phyloP scores from a whole-genome alignment of 1,140 invertebrate genomes.

The Mercenaria mercenaria region DNA sequence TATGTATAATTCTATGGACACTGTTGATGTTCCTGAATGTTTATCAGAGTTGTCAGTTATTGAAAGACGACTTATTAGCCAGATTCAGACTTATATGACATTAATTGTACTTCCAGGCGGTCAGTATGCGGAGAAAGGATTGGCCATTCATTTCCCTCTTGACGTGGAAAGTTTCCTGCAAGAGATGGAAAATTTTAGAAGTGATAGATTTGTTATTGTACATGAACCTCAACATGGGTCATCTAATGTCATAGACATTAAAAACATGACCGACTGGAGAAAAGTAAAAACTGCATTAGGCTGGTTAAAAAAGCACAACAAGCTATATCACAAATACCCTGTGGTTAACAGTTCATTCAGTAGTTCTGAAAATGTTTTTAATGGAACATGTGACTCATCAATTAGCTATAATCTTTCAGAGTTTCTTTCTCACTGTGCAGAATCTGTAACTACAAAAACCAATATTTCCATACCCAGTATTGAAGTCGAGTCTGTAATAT shows the following conservation, averaged over 20 bases:
- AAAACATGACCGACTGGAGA: not conserved
- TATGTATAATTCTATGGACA: conserved; percentile 24
- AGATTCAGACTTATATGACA: conserved; percentile 60
- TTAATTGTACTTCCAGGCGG: conserved; percentile 61
- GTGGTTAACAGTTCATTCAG: not conserved
- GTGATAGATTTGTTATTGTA: not conserved
- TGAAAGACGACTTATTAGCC: conserved; percentile 27
- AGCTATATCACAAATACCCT: not conserved
- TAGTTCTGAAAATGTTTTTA: not conserved
- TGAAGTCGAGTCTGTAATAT: not conserved
- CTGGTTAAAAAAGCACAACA: not conserved
- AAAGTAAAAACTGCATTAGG: not conserved
- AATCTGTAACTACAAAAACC: not conserved
- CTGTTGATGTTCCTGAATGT: conserved; percentile 26
- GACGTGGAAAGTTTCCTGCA: conserved; percentile 30
- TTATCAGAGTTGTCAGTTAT: not conserved
- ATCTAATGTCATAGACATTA: not conserved
- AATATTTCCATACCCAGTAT: not conserved
- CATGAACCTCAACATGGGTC: not conserved
- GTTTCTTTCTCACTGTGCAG: too few species aligned
- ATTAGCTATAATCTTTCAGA: not conserved
- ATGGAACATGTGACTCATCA: not conserved
- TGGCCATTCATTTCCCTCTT: conserved; percentile 52
- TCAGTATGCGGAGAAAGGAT: conserved; percentile 54
- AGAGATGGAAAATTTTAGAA: not conserved